Evolutionary conservation across 2,888 invertebrate genomes (phyloP).

Genomic region (Watsonalla binaria): DNA sequence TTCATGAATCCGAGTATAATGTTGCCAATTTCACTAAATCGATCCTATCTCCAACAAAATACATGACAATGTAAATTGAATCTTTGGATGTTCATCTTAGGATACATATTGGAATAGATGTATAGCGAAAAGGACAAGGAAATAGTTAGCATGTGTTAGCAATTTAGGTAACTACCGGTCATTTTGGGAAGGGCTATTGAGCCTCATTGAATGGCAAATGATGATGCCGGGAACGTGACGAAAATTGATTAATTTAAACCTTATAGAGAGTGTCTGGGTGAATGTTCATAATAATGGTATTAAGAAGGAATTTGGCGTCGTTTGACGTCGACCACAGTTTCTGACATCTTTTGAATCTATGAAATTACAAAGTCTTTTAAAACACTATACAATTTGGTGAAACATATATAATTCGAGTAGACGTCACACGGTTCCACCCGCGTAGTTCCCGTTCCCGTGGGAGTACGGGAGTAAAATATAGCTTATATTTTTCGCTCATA

Average conservation of each 20-base stretch:
- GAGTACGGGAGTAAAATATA: too few relatives aligned
- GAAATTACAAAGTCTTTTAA: neutral
- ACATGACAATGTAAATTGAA: neutral
- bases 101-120: neutral
- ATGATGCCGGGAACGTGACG: neutral
- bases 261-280: neutral
- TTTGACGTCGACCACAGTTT: too few relatives aligned
- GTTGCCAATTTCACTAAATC: neutral
- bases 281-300: neutral
- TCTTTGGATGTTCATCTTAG: neutral
- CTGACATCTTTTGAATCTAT: neutral
- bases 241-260: neutral
- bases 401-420: neutral
- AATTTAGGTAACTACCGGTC: neutral
- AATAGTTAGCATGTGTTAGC: neutral
- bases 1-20: neutral
- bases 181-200: neutral
- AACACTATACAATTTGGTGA: neutral
- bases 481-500: too few relatives aligned
- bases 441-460: too few relatives aligned
- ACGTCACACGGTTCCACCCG: too few relatives aligned
- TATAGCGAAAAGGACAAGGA: neutral
- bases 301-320: too few relatives aligned
- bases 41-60: neutral
- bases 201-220: neutral